Evolutionary conservation across 2,797 vertebrate species (phyloP).

Genomic region (Melanotaenia boesemani): DNA sequence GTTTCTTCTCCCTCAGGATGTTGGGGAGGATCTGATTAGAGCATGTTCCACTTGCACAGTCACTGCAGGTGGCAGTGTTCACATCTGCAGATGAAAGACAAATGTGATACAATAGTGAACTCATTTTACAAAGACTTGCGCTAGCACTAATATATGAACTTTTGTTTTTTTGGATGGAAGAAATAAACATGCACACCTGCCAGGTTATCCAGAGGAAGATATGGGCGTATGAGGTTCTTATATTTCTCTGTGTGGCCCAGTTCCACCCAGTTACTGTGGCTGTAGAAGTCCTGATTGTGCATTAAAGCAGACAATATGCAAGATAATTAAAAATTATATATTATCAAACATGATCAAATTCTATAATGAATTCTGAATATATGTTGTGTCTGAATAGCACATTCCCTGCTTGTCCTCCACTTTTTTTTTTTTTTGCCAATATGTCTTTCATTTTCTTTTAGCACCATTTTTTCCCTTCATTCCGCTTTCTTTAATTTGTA

Average conservation of each 20-base stretch:
- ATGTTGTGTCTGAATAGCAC: background rate
- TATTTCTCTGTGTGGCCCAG: conserved; percentile 74
- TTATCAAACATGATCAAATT: too few species aligned
- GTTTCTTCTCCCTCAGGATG: conserved; percentile 74
- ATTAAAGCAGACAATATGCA: too few species aligned
- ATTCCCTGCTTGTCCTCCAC: background rate
- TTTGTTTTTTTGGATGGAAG: background rate
- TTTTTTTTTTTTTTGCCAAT: too few species aligned
- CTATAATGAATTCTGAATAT: background rate
- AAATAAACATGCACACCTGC: conserved; percentile 60
- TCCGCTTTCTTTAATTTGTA: too few species aligned
- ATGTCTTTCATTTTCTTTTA: background rate
- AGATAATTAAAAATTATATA: too few species aligned
- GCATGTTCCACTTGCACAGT: conserved; percentile 77
- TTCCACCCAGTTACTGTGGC: conserved; percentile 86
- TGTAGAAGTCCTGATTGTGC: conserved; percentile 83
- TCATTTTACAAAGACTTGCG: background rate
- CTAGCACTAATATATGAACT: too few species aligned
- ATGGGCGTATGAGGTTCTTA: conserved; percentile 70
- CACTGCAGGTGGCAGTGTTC: conserved; percentile 76
- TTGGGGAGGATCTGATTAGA: conserved; percentile 69
- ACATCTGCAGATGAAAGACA: conserved; percentile 46
- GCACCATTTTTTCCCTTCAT: too few species aligned
- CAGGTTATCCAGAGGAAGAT: conserved; percentile 71
- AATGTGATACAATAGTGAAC: background rate